Percentiles rank a stretch among this genome's conserved stretches.
phyloP scores from a whole-genome alignment of 2,113 vertebrate species.

The Xyrauchen texanus region DNA sequence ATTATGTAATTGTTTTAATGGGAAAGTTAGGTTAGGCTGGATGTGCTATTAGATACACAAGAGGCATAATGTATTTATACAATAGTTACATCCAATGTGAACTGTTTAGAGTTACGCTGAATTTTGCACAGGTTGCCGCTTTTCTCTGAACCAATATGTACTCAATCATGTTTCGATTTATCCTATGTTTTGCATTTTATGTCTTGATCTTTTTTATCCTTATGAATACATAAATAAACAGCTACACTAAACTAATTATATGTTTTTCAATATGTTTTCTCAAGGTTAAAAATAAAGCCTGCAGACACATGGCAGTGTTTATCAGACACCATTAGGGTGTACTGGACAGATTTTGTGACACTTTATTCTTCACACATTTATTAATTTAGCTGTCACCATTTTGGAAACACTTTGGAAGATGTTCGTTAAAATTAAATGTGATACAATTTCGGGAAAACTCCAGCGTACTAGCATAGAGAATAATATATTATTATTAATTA shows the following conservation, averaged over 20 bases:
- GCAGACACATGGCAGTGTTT: not conserved
- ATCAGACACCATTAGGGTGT: not conserved
- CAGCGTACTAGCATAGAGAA: no score
- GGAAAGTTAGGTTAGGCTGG: not conserved
- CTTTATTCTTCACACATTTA: no score
- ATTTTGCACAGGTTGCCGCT: not conserved
- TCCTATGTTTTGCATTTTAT: not conserved
- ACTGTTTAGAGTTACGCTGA: not conserved
- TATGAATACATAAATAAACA: conserved; percentile 20
- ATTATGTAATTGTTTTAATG: not conserved
- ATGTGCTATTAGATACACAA: not conserved
- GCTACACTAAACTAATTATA: not conserved
- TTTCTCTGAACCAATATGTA: not conserved
- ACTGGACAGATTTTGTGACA: no score
- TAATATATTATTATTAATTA: no score
- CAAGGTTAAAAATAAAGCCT: not conserved
- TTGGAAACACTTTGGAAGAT: no score
- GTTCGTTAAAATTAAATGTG: no score
- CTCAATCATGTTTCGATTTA: not conserved
- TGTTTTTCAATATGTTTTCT: not conserved
- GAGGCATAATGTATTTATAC: not conserved
- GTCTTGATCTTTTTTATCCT: not conserved
- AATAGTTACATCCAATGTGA: not conserved
- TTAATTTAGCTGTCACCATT: no score
- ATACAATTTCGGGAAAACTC: no score